Conservation (phyloP, 2,113 vertebrate genomes). For the Rhineura floridana region DNA sequence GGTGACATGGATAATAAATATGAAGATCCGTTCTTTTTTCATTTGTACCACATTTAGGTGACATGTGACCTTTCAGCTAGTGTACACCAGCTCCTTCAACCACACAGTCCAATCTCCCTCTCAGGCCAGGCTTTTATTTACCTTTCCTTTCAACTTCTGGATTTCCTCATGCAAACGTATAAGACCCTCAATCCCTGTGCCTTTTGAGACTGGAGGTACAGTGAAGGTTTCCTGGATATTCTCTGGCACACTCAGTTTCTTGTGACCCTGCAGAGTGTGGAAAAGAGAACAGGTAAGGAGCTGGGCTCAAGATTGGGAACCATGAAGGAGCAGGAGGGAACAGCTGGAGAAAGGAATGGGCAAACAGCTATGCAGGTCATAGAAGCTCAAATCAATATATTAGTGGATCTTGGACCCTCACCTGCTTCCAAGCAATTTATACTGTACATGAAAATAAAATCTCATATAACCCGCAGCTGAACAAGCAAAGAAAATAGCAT, state of each 20-base stretch:
- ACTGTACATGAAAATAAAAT: neutral
- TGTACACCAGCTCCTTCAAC: neutral
- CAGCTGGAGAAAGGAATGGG: too few species aligned
- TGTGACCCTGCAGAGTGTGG: slow-evolving; percentile 8
- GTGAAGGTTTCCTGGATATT: slow-evolving; percentile 44
- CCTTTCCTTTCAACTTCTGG: slow-evolving; percentile 83
- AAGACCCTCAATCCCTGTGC: slow-evolving; percentile 81
- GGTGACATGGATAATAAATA: neutral
- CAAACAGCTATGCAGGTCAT: neutral
- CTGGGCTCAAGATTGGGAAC: neutral
- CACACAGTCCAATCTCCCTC: accelerated
- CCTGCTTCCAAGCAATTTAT: neutral
- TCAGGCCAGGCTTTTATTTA: slow-evolving; percentile 42
- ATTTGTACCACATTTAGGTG: too few species aligned
- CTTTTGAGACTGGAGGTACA: slow-evolving; percentile 76
- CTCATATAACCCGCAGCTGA: neutral
- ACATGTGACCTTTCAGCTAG: too few species aligned
- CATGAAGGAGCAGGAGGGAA: neutral
- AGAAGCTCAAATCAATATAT: neutral
- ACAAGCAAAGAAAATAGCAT: neutral
- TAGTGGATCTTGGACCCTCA: neutral
- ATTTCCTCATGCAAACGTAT: slow-evolving; percentile 84
- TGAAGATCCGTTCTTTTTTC: too few species aligned
- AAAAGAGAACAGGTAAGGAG: neutral
- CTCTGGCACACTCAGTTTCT: slow-evolving; percentile 15